A percentile compares a stretch with the other conserved stretches of the same genome.
Evolutionary conservation across 2,797 vertebrate species (phyloP).

Genomic region (Acomys russatus): DNA sequence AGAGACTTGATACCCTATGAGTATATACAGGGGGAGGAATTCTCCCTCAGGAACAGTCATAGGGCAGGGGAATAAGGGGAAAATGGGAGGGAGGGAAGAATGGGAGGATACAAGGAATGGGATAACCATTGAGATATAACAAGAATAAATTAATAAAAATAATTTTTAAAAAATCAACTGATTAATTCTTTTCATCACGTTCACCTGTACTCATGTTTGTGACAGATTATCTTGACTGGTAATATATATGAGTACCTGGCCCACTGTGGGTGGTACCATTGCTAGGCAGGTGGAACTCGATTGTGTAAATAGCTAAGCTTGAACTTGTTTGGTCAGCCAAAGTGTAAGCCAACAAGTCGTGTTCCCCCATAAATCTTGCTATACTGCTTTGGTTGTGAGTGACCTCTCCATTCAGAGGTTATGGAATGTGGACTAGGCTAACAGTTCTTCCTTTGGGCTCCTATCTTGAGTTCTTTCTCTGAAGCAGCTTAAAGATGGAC

Average conservation of each 20-base stretch:
- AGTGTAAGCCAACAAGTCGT: background rate
- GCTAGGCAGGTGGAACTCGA: background rate
- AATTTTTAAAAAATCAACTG: background rate
- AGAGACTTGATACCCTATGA: too few relatives aligned
- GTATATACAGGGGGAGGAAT: too few relatives aligned
- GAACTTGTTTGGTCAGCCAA: background rate
- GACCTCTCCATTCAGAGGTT: background rate
- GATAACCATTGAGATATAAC: too few relatives aligned
- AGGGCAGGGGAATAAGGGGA: too few relatives aligned
- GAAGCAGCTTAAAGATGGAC: too few relatives aligned
- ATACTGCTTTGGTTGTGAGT: background rate
- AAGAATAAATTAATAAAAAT: too few relatives aligned
- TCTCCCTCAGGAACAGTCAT: too few relatives aligned
- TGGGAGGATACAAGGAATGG: too few relatives aligned
- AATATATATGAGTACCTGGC: too few relatives aligned
- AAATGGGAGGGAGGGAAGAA: too few relatives aligned
- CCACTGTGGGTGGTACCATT: background rate
- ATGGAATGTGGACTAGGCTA: background rate
- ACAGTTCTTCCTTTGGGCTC: background rate
- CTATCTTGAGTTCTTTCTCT: background rate
- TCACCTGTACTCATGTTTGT: background rate
- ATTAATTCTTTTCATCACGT: background rate
- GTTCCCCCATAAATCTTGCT: background rate
- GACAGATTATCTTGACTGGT: background rate
- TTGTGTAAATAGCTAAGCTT: background rate